These are phyloP conservation scores for Drosophila sp. DNA, from an alignment of 1,140 invertebrate genomes.

Conservation along the genomic window DNA sequence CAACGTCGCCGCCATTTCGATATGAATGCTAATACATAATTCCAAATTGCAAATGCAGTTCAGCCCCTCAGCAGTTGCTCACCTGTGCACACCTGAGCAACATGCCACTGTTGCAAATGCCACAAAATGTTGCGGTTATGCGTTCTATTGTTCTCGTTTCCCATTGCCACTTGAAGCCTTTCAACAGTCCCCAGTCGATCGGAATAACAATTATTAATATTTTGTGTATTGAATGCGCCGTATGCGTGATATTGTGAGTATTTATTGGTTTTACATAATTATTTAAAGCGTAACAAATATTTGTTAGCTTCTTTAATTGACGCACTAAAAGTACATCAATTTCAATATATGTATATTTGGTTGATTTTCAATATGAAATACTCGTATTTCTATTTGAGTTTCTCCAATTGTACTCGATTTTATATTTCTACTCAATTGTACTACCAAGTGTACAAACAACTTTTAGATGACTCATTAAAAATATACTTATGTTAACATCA, in stretches of 20 bases:
- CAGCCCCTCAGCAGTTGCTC: not conserved
- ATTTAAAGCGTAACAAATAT: not conserved
- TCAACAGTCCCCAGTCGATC: conserved; percentile 19
- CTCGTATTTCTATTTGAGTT: too few species aligned
- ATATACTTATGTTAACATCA: too few species aligned
- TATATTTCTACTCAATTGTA: too few species aligned
- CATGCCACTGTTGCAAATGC: conserved; percentile 26
- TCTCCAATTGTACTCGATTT: too few species aligned
- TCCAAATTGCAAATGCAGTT: conserved; percentile 37
- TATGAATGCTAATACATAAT: conserved; percentile 50
- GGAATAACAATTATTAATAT: conserved; percentile 45
- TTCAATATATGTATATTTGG: too few species aligned
- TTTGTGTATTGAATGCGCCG: conserved; percentile 22
- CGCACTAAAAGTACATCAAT: not conserved
- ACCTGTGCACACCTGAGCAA: not conserved
- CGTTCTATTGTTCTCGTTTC: conserved; percentile 9
- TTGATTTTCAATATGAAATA: too few species aligned
- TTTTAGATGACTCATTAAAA: too few species aligned
- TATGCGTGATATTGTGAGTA: conserved; percentile 31
- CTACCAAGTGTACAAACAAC: too few species aligned
- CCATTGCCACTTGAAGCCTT: conserved; percentile 10
- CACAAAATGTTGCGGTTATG: conserved; percentile 20
- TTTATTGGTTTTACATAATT: conserved; percentile 5
- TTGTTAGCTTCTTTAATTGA: too few species aligned
- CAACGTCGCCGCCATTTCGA: conserved; percentile 23